Percentiles rank a stretch among this genome's conserved stretches.
phyloP scores from a whole-genome alignment of 1,140 invertebrate genomes.

The Papilio xuthus region DNA sequence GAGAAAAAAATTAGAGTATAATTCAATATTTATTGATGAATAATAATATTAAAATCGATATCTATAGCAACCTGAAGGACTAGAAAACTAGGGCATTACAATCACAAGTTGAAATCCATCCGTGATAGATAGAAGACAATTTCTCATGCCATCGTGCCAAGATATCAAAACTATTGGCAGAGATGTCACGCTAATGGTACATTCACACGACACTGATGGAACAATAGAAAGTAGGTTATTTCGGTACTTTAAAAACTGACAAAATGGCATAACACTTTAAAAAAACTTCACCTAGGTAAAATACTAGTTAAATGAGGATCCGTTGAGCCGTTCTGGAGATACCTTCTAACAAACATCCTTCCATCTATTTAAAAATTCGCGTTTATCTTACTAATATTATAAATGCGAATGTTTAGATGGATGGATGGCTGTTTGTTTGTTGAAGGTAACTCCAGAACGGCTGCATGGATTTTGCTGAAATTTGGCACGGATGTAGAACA shows the following conservation, averaged over 20 bases:
- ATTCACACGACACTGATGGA: constrained; percentile 49
- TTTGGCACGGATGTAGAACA: too few species aligned
- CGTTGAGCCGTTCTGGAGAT: too few species aligned
- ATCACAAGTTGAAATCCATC: not conserved
- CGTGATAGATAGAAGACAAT: constrained; percentile 42
- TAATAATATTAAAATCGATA: not conserved
- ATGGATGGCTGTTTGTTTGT: too few species aligned
- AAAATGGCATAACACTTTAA: not conserved
- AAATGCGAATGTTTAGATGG: too few species aligned
- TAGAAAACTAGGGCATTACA: not conserved
- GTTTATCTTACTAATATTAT: too few species aligned
- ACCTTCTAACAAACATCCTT: too few species aligned
- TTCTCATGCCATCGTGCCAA: constrained; percentile 56
- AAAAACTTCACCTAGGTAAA: too few species aligned
- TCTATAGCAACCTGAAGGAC: not conserved
- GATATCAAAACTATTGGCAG: constrained; percentile 63
- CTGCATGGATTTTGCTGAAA: too few species aligned
- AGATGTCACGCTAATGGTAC: constrained; percentile 64
- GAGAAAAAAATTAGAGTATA: too few species aligned
- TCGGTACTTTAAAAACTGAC: constrained; percentile 32
- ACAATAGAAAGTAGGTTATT: not conserved
- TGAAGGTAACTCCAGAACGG: too few species aligned
- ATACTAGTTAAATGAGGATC: not conserved
- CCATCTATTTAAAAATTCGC: too few species aligned
- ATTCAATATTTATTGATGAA: not conserved